These are phyloP conservation scores for Scaptomyza tumidula DNA, from an alignment of 2,888 invertebrate genomes.

Conservation along the genomic window DNA sequence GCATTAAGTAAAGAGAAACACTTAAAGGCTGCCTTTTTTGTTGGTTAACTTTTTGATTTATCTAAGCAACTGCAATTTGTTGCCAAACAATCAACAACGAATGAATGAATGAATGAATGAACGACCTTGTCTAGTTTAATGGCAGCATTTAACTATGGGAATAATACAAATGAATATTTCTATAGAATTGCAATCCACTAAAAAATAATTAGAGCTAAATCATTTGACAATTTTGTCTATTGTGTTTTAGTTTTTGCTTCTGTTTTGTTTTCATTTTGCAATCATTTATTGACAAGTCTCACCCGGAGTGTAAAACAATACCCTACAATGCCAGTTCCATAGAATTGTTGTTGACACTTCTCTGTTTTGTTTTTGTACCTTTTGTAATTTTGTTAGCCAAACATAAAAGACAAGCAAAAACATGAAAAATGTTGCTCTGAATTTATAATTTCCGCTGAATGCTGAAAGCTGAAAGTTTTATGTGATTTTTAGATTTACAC, in stretches of 20 bases:
- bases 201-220: slow-evolving; percentile 3
- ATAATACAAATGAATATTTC: slow-evolving; percentile 29
- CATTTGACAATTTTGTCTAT: slow-evolving; percentile 15
- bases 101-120: neutral
- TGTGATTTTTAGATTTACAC: slow-evolving; percentile 41
- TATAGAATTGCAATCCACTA: slow-evolving; percentile 11
- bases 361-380: slow-evolving; percentile 8
- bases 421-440: slow-evolving; percentile 45
- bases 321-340: slow-evolving; percentile 38
- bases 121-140: slow-evolving; percentile 52
- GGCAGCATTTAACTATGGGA: slow-evolving; percentile 30
- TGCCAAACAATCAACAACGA: slow-evolving; percentile 9
- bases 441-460: slow-evolving; percentile 71
- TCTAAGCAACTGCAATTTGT: slow-evolving; percentile 69
- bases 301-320: slow-evolving; percentile 51
- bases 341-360: slow-evolving; percentile 28
- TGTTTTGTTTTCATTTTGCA: slow-evolving; percentile 23
- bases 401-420: neutral
- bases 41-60: slow-evolving; percentile 57
- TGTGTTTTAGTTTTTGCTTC: neutral
- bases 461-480: slow-evolving; percentile 66
- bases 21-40: slow-evolving; percentile 13
- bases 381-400: slow-evolving; percentile 58
- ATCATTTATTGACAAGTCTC: slow-evolving; percentile 62
- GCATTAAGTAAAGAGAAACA: slow-evolving; percentile 24